phyloP scores from a whole-genome alignment of 2,888 invertebrate species.

The Drosophila sordidapex region DNA sequence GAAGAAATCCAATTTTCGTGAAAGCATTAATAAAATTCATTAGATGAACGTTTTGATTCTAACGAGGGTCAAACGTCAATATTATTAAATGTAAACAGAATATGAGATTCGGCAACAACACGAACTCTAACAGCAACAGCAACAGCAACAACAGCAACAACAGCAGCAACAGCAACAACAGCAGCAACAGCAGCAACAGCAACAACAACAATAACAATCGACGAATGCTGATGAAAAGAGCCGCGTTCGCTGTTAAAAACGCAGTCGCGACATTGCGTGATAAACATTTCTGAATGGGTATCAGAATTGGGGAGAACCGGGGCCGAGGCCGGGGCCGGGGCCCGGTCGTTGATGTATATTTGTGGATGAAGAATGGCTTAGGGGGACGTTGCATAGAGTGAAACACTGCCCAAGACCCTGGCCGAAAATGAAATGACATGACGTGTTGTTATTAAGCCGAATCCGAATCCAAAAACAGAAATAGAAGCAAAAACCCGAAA shows the following conservation, averaged over 20 bases:
- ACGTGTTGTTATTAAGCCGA: slow-evolving; percentile 80
- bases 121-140: slow-evolving; percentile 21
- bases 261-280: slow-evolving; percentile 80
- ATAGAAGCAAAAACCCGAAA: slow-evolving; percentile 28
- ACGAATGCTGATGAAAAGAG: slow-evolving; percentile 65
- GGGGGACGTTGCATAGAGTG: slow-evolving; percentile 7
- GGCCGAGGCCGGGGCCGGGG: neutral
- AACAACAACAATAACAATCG: slow-evolving; percentile 41
- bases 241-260: slow-evolving; percentile 55
- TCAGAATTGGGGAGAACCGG: slow-evolving; percentile 15
- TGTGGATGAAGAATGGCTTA: slow-evolving; percentile 18
- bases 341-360: neutral
- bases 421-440: slow-evolving; percentile 81
- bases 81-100: slow-evolving; percentile 68
- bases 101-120: slow-evolving; percentile 26
- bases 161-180: slow-evolving; percentile 6
- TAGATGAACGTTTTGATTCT: slow-evolving; percentile 41
- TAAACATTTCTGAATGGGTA: slow-evolving; percentile 74
- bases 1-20: slow-evolving; percentile 28
- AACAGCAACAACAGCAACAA: slow-evolving; percentile 23
- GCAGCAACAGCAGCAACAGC: slow-evolving; percentile 30
- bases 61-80: slow-evolving; percentile 80
- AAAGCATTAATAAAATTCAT: slow-evolving; percentile 44
- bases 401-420: slow-evolving; percentile 24
- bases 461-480: slow-evolving; percentile 53